phyloP scores from a whole-genome alignment of 2,888 invertebrate genomes.

The Eupithecia centaureata region DNA sequence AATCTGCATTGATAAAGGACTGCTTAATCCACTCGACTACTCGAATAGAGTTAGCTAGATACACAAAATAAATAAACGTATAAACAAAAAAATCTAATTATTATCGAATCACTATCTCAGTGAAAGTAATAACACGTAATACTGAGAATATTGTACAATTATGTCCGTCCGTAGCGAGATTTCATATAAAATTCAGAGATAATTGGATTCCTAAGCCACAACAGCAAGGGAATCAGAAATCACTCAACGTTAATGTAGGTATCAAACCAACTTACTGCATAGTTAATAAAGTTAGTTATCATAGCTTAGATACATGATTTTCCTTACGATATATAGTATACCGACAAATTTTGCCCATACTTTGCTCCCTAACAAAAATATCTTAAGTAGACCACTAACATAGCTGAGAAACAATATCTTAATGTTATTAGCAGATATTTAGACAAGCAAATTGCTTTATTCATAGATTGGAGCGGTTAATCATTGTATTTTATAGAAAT shows the following conservation, averaged over 20 bases:
- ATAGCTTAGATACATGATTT: background rate
- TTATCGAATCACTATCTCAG: background rate
- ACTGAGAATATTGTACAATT: background rate
- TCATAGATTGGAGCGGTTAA: no score
- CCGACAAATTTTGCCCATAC: background rate
- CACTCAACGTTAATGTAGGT: slow-evolving; percentile 9
- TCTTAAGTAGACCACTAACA: background rate
- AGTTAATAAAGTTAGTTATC: background rate
- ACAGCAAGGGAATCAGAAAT: slow-evolving; percentile 3
- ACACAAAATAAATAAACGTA: background rate
- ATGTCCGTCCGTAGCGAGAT: slow-evolving; percentile 3
- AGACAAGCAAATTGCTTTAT: background rate
- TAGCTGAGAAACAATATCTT: background rate
- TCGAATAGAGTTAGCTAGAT: no score
- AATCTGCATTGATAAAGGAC: no score
- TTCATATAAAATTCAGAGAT: slow-evolving; percentile 24
- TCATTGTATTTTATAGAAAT: no score
- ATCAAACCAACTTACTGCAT: background rate
- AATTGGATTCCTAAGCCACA: slow-evolving; percentile 21
- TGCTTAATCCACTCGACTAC: no score
- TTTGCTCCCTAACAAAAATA: no score
- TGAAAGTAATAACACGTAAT: slow-evolving; percentile 1
- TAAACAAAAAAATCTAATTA: background rate
- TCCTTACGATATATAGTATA: background rate
- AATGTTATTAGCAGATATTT: no score